These are phyloP conservation scores for Gandaritis pyraliata DNA, from an alignment of 2,888 invertebrate species.

Conservation along the genomic window DNA sequence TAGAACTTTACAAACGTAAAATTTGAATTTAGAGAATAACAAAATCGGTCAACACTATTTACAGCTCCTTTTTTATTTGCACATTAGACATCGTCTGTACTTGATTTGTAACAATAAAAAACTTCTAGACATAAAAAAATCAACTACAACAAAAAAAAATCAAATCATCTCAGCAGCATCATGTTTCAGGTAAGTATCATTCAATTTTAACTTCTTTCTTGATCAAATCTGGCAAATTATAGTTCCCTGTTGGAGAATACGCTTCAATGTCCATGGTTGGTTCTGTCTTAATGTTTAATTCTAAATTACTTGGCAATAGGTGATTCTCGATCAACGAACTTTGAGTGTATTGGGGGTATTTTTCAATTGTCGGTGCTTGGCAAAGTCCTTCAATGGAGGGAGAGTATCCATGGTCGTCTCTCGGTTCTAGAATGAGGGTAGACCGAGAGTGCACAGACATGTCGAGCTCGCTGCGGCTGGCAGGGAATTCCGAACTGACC, in stretches of 20 bases:
- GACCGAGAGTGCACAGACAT: constrained; percentile 31
- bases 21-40: too few species aligned
- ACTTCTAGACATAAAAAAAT: not conserved
- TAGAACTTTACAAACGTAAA: too few species aligned
- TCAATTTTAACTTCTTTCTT: constrained; percentile 28
- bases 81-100: too few species aligned
- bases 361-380: constrained; percentile 12
- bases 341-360: constrained; percentile 15
- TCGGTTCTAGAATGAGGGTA: constrained; percentile 28
- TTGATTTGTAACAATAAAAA: too few species aligned
- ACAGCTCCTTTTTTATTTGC: too few species aligned
- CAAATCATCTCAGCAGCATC: not conserved
- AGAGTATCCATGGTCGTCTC: constrained; percentile 14
- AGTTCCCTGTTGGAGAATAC: constrained; percentile 29
- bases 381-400: constrained; percentile 17
- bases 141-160: not conserved
- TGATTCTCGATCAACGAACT: constrained; percentile 10
- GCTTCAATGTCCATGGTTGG: constrained; percentile 25
- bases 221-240: constrained; percentile 7
- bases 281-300: constrained; percentile 29
- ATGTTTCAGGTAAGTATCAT: not conserved
- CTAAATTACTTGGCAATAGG: constrained; percentile 6
- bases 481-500: constrained; percentile 26
- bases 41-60: too few species aligned
- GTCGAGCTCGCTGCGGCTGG: constrained; percentile 24